A percentile compares a stretch with the other conserved stretches of the same genome.
phyloP scores from a whole-genome alignment of 2,113 vertebrate genomes.

The Phylloscopus trochilus region DNA sequence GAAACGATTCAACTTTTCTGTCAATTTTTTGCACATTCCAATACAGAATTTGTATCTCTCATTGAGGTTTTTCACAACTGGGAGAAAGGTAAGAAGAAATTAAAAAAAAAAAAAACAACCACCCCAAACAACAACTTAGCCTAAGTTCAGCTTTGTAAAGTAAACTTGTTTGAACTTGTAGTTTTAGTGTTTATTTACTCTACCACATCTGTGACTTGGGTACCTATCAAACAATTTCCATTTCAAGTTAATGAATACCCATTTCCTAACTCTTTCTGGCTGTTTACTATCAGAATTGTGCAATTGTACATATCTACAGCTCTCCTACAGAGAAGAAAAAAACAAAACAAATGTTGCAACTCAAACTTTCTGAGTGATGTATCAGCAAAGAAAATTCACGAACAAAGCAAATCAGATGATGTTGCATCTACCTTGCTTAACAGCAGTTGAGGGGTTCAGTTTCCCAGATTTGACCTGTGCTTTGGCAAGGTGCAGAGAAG shows the following conservation, averaged over 20 bases:
- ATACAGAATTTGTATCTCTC: conserved; percentile 96
- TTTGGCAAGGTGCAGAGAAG: conserved; percentile 94
- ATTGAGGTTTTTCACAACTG: conserved; percentile 94
- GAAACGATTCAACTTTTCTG: conserved; percentile 91
- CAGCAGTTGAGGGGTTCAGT: conserved; percentile 90
- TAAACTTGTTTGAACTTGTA: background rate
- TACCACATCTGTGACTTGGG: background rate
- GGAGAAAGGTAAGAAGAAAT: background rate
- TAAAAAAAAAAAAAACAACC: background rate
- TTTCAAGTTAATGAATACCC: background rate
- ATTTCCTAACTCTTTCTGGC: background rate
- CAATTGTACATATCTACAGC: background rate
- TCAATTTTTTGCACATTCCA: conserved; percentile 88
- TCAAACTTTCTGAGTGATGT: background rate
- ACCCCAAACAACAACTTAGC: background rate
- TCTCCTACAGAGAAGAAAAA: background rate
- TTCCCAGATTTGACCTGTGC: conserved; percentile 93
- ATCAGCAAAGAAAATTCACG: background rate
- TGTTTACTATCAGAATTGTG: background rate
- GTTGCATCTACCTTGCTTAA: conserved; percentile 86
- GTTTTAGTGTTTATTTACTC: background rate
- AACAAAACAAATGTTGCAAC: background rate
- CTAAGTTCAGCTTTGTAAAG: background rate
- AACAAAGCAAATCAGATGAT: background rate
- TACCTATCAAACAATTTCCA: background rate